phyloP scores from a whole-genome alignment of 2,888 invertebrate genomes.

The Leptopilina syphax region DNA sequence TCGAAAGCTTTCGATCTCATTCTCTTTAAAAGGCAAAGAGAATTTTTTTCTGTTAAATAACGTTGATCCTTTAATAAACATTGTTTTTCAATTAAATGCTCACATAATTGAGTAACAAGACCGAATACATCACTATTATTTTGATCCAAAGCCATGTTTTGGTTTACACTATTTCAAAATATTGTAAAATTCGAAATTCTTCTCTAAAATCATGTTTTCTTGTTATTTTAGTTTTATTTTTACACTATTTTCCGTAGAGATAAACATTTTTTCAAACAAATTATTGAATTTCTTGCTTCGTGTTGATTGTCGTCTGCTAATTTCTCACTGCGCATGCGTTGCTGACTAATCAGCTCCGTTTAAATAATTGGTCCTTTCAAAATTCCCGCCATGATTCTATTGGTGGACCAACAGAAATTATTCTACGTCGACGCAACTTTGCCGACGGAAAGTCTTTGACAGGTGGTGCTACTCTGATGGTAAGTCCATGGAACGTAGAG shows the following conservation, averaged over 20 bases:
- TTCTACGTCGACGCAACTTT: no score
- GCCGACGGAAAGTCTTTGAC: neutral
- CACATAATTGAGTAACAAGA: constrained; percentile 67
- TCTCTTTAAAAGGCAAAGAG: constrained; percentile 58
- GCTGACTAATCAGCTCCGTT: neutral
- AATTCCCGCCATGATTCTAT: no score
- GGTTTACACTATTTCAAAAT: neutral
- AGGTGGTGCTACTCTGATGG: neutral
- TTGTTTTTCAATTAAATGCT: constrained; percentile 59
- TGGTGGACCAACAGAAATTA: no score
- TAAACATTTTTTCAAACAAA: neutral
- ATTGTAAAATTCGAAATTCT: neutral
- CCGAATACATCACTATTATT: constrained; percentile 65
- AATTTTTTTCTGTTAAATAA: constrained; percentile 54
- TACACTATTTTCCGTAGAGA: no score
- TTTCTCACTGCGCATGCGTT: neutral
- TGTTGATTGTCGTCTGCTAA: neutral
- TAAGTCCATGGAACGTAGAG: neutral
- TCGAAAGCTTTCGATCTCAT: constrained; percentile 69
- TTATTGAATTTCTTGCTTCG: neutral
- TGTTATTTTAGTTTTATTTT: neutral
- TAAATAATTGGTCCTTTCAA: no score
- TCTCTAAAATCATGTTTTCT: constrained; percentile 11
- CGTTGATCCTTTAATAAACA: constrained; percentile 49
- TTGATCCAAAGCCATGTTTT: constrained; percentile 59